phyloP scores from a whole-genome alignment of 2,113 vertebrate genomes.

The Phrynosoma platyrhinos region DNA sequence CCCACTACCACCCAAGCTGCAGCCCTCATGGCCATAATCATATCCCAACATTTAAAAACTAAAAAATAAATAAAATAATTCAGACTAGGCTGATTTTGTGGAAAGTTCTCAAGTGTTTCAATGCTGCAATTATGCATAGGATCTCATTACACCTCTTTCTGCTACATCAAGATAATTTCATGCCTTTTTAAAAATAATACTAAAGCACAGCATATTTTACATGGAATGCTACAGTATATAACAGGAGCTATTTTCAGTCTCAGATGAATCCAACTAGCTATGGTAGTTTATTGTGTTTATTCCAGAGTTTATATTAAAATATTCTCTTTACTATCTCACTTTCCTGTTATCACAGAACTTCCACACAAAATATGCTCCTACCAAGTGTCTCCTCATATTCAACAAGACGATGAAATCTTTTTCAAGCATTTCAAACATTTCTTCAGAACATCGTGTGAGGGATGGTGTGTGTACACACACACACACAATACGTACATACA shows the following conservation, averaged over 20 bases:
- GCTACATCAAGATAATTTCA: conserved; percentile 59
- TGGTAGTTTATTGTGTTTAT: conserved; percentile 61
- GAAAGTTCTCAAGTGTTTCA: conserved; percentile 48
- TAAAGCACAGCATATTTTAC: conserved; percentile 50
- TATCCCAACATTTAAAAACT: conserved; percentile 54
- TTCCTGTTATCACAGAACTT: conserved; percentile 42
- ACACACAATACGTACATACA: neutral
- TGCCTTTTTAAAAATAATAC: conserved; percentile 69
- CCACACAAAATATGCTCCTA: conserved; percentile 53
- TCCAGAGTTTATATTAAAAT: conserved; percentile 62
- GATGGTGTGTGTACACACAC: neutral
- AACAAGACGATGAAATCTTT: neutral
- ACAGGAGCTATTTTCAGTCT: conserved; percentile 68
- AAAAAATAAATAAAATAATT: conserved; percentile 45
- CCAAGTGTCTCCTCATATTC: conserved; percentile 41
- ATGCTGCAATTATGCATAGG: conserved; percentile 61
- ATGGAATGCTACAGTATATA: conserved; percentile 73
- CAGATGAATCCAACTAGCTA: conserved; percentile 69
- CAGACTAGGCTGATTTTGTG: conserved; percentile 53
- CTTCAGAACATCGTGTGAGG: conserved; percentile 9
- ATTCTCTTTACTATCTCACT: conserved; percentile 37
- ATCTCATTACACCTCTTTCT: conserved; percentile 69
- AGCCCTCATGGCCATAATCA: conserved; percentile 57
- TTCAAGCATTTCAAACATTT: neutral
- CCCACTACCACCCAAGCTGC: conserved; percentile 25